Evolutionary conservation across 2,113 vertebrate species (phyloP), one percentile per base, ranked within the genome.

Genomic region (Aegithalos caudatus): DNA sequence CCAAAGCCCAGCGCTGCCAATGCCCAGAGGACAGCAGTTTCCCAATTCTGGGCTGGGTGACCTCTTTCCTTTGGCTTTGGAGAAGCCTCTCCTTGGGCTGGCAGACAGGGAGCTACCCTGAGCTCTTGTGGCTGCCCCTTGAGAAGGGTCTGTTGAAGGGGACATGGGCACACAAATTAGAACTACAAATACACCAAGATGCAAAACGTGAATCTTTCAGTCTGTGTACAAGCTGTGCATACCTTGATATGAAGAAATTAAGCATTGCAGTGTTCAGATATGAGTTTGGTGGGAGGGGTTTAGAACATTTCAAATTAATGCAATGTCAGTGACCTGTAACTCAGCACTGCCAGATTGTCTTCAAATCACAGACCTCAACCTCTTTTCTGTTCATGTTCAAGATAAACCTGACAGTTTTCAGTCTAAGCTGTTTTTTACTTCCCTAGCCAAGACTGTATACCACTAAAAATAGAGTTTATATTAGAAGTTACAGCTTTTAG

Each of bases 401-500:
- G 81, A 73, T 47, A 91, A 88, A 84, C 79, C 65, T 54, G 78
- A 40, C 65, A 54, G 40, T 90, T 94, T 94, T 88, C 47, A 64
- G 73, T 57, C 47, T 81, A 76, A 92, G 66, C 70, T 90, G 48
- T 29, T 86, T 94, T 82, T 93, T 65, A 67, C 58, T 85, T 90
- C 64, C 56, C 62, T 74, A 72, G 54, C 47, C n/a, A 89, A 93
- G 93, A 84, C 18, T 67, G n/a, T 90, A 6, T 78, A 48, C 19
- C 25, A 40, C 50, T 90, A 57, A 97, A 95, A 95, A 93, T 65
- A 80, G 77, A 70, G 40, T 56, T 78, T 80, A 27, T 73, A 79
- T 71, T 60, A 45, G 87, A 80, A 77, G 62, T 31, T 88, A 35
- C 27, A 71, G 35, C 42, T 86, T 92, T 86, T 85, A 92, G 69